Evolutionary conservation across 2,888 invertebrate genomes (phyloP).

Genomic region (Desoria tigrina): DNA sequence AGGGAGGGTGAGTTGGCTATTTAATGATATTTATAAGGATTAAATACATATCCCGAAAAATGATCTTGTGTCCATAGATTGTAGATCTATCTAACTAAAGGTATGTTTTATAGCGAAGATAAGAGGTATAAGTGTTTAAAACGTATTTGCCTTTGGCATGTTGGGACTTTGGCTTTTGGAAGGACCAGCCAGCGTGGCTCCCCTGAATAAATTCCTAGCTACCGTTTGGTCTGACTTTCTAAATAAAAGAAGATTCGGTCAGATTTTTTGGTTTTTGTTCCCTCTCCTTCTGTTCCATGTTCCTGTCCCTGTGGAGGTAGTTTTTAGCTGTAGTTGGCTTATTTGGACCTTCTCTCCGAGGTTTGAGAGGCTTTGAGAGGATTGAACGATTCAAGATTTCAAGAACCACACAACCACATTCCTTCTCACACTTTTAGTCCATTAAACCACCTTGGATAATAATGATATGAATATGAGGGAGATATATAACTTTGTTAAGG

Average conservation of each 20-base stretch:
- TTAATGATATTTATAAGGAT: too few relatives aligned
- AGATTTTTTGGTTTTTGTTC: slow-evolving; percentile 1
- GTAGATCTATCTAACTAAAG: too few relatives aligned
- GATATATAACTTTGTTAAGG: too few relatives aligned
- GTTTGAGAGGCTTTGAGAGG: not conserved
- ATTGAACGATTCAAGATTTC: too few relatives aligned
- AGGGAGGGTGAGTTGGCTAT: too few relatives aligned
- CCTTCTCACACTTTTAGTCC: slow-evolving; percentile 13
- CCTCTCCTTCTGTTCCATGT: slow-evolving; percentile 7
- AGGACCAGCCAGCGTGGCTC: slow-evolving; percentile 50
- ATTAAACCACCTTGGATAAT: too few relatives aligned
- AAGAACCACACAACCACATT: slow-evolving; percentile 8
- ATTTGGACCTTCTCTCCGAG: not conserved
- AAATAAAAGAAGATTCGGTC: too few relatives aligned
- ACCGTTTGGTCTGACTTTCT: slow-evolving; percentile 37
- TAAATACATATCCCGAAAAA: too few relatives aligned
- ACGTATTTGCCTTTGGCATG: slow-evolving; percentile 25
- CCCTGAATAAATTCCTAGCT: slow-evolving; percentile 51
- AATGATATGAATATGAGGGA: too few relatives aligned
- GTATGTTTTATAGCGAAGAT: too few relatives aligned
- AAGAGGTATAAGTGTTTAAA: not conserved
- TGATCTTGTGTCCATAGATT: too few relatives aligned
- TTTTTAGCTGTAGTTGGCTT: not conserved
- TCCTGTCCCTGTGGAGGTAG: slow-evolving; percentile 7
- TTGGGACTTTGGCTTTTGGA: slow-evolving; percentile 29